Base-by-base conservation (phyloP, 2,888 invertebrate genomes). In the Slavum lentiscoides region DNA sequence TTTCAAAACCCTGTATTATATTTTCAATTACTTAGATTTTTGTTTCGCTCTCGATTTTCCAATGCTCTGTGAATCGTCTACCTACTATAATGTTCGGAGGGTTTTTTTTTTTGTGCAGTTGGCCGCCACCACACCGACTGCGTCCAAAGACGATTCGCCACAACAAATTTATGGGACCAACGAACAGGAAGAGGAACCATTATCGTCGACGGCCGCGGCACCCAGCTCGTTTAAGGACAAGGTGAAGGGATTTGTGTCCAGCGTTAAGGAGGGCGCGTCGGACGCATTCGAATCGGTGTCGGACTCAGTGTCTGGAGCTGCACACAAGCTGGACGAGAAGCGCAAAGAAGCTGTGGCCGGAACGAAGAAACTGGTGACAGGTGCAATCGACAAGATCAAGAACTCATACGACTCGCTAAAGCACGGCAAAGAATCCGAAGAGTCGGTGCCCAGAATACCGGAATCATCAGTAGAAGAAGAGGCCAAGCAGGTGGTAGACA, bases 371-470 rank as follows among this genome's bases (percentile, higher is more conserved):
- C 0, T 70, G 1, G 80, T 80, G 39, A 64, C 62, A 23, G 80
- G 72, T 4, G 80, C 58, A 23, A 58, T 80, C 64, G 70, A 58
- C 11, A 80, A 80, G 58, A 72, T 80, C 72, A 80, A 80, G 39
- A 19, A 3, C 37, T 21, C 61, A n/a, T 62, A 62, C 62, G 37
- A 70, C 15, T 15, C 37, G 19, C 37, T 15, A 17, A 76, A 68
- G 67, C 15, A 58, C 66, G n/a, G 19, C 39, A 19, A 37, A 15
- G n/a, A 55, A 3, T 37, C 53, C 23, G 75, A 75, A 19, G 39
- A 64, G 17, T 6, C 61, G 4, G 23, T 7, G 21, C 21, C 55
- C 19, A 23, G 23, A 4, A 0, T 0, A 0, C 37, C 68, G 23
- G 30, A 62, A 4, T 66, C 66, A 11, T 13, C 74, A 8, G 7